Base-by-base conservation (phyloP, 2,113 vertebrate species). In the Clarias gariepinus region DNA sequence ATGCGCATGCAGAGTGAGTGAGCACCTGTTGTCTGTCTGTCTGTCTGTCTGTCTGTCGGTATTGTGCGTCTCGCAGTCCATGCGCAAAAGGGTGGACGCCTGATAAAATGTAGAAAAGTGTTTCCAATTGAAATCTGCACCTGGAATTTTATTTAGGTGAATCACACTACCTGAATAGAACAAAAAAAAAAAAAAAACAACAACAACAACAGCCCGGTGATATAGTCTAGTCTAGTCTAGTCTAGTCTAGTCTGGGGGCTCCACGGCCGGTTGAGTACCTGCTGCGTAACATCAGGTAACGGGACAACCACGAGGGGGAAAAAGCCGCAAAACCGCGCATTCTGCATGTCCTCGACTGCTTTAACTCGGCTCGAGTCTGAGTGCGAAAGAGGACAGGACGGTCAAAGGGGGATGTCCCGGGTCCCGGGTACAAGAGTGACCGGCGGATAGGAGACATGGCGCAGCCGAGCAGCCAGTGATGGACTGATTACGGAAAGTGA, bases 21-120 rank as follows among this genome's bases (percentile, higher is more conserved):
- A 33, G 41, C 86, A 89, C 88, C 86, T 89, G 88, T 89, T 89
- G 88, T 89, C 83, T 81, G n/a, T 33, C 28, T 66, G 63, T 23
- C 30, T 33, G 2, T 33, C 30, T 74, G 12, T 74, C 18, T 73
- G 73, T 52, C 21, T 76, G 41, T 47, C 86, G 79, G 68, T 47
- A 47, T 30, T 7, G 57, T 77, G 85, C 69, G 71, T 76, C 25
- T 83, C 61, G 33, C 18, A 23, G 19, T 64, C 64, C 41, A 41
- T 63, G 68, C 60, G 77, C 88, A 86, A 89, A 82, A 87, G 82
- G 55, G 60, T 4, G 79, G 11, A 57, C 53, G 30, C 33, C 23
- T 21, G 23, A 68, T 41, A 21, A 8, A 19, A 30, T 81, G 36
- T 11, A 11, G 6, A 57, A 36, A 77, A 78, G n/a, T 30, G 7